Percentiles rank a stretch among this genome's conserved stretches.
Evolutionary conservation across 30 jellyfish, hydroid and myxozoan species (phyloP).

Genomic region (Hydractinia symbiolongicarpus): DNA sequence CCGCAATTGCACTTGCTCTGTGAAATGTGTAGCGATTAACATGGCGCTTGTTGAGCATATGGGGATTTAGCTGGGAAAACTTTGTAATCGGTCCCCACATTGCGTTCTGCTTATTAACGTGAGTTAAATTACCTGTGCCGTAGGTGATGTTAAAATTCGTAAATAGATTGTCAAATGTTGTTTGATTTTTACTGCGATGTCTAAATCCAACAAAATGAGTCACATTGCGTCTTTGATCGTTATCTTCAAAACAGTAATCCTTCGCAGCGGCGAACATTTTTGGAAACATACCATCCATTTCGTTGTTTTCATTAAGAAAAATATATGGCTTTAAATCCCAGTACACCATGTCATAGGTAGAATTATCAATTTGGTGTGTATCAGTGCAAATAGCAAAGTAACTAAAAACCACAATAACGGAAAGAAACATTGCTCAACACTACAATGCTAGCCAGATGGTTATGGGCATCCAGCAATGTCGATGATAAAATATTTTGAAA

Average conservation of each 20-base stretch:
- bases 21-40: background rate
- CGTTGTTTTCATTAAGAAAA: background rate
- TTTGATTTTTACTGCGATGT: background rate
- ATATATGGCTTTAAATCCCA: conserved; percentile 11
- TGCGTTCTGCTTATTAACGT: background rate
- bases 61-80: background rate
- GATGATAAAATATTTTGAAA: too few species aligned
- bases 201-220: too few species aligned
- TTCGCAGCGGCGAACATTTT: background rate
- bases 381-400: too few species aligned
- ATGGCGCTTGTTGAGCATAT: background rate
- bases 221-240: too few species aligned
- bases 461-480: too few species aligned
- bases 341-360: background rate
- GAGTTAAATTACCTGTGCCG: background rate
- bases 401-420: too few species aligned
- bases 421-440: too few species aligned
- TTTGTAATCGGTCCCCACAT: background rate
- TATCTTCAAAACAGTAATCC: background rate
- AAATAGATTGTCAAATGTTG: background rate
- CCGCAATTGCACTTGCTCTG: background rate
- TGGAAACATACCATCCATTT: conserved; percentile 1
- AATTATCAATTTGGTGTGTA: too few species aligned
- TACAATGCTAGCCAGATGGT: too few species aligned
- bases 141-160: background rate